Percentiles rank a stretch among this genome's conserved stretches.
These are phyloP conservation scores for Eremophila alpestris DNA, from an alignment of 2,797 vertebrate genomes.

Conservation along the genomic window DNA sequence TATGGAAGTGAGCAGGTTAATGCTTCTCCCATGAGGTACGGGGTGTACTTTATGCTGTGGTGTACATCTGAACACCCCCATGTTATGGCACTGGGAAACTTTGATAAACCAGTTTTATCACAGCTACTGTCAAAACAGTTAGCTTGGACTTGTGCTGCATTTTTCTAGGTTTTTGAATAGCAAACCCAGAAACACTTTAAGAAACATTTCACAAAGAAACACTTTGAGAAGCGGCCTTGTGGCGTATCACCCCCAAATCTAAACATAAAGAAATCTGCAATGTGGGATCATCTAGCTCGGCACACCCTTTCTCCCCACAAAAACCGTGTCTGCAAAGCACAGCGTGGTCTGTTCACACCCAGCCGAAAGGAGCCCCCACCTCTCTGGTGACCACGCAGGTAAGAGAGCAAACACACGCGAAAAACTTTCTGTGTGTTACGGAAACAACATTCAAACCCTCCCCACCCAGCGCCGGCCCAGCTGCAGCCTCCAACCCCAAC, in stretches of 20 bases:
- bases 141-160: not conserved
- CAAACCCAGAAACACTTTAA: not conserved
- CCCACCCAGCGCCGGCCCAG: not conserved
- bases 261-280: not conserved
- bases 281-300: rapidly evolving
- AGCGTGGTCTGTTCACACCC: rapidly evolving
- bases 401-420: rapidly evolving
- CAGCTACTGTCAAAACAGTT: not conserved
- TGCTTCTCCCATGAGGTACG: rapidly evolving
- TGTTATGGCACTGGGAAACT: rapidly evolving
- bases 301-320: rapidly evolving
- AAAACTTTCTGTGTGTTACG: not conserved
- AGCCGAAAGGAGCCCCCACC: not conserved
- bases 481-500: not conserved
- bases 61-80: rapidly evolving
- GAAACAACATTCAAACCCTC: not conserved
- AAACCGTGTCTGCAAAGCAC: not conserved
- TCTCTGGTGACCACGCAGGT: not conserved
- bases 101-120: not conserved
- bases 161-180: not conserved
- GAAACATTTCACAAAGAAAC: not conserved
- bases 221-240: not conserved
- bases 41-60: rapidly evolving
- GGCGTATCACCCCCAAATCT: not conserved
- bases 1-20: rapidly evolving